Percentiles rank a stretch among this genome's conserved stretches.
phyloP scores from a whole-genome alignment of 2,797 vertebrate species.

The Sibirionetta formosa region DNA sequence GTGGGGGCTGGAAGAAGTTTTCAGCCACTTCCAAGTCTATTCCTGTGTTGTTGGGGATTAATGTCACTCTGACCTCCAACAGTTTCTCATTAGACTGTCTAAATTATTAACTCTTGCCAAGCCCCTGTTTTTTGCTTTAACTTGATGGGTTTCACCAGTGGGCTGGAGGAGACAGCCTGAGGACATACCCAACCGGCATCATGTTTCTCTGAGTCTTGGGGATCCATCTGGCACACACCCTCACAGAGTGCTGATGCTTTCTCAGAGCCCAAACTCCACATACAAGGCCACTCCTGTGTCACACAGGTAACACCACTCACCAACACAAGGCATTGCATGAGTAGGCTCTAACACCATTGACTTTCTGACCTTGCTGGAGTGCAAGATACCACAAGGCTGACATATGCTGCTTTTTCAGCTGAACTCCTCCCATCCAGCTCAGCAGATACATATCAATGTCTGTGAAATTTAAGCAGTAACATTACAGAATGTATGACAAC shows the following conservation, averaged over 20 bases:
- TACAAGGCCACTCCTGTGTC: rapidly evolving
- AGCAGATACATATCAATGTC: neutral
- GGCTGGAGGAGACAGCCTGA: constrained; percentile 2
- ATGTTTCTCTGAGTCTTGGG: neutral
- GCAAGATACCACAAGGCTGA: neutral
- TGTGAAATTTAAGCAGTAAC: constrained; percentile 34
- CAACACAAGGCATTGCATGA: neutral
- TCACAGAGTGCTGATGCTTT: rapidly evolving
- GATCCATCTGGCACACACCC: rapidly evolving
- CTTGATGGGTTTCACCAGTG: constrained; percentile 6
- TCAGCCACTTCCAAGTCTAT: neutral
- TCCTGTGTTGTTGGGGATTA: neutral
- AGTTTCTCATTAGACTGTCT: constrained; percentile 53
- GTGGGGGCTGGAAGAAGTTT: constrained; percentile 21
- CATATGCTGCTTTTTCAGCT: neutral
- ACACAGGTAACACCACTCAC: neutral
- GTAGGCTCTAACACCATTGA: neutral
- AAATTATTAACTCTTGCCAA: neutral
- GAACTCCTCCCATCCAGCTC: neutral
- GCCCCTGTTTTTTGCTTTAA: neutral
- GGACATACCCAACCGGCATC: neutral
- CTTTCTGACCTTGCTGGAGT: neutral
- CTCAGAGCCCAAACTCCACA: neutral
- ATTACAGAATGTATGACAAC: constrained; percentile 28
- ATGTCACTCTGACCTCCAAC: constrained; percentile 45